Conservation (phyloP, 2,888 invertebrate species). For the Pseudococcus viburni region DNA sequence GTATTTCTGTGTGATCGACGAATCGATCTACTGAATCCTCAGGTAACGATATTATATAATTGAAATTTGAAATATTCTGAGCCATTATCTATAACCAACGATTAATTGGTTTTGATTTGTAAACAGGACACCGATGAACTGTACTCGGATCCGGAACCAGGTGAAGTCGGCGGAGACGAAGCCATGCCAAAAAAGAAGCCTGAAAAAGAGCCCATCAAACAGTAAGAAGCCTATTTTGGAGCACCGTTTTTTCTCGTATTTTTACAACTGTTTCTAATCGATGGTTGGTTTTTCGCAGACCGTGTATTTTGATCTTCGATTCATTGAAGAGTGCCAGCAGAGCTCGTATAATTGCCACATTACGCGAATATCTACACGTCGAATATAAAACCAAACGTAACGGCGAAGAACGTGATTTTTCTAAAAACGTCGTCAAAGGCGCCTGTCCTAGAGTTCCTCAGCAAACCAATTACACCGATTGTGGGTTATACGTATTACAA, state of each 20-base stretch:
- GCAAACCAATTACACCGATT: slow-evolving; percentile 97
- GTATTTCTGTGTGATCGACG: no score
- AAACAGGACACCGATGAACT: slow-evolving; percentile 47
- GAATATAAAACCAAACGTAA: slow-evolving; percentile 84
- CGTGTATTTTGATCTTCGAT: slow-evolving; percentile 95
- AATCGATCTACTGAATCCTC: no score
- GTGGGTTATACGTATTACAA: slow-evolving; percentile 94
- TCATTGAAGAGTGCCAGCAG: slow-evolving; percentile 87
- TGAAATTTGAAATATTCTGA: background rate
- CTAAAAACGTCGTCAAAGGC: slow-evolving; percentile 88
- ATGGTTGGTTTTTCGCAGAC: slow-evolving; percentile 74
- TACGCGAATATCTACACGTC: slow-evolving; percentile 91
- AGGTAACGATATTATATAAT: no score
- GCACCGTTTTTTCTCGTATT: no score
- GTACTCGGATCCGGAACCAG: background rate
- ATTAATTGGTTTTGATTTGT: background rate
- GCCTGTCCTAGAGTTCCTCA: slow-evolving; percentile 94
- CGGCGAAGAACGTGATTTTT: slow-evolving; percentile 79
- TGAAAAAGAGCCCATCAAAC: slow-evolving; percentile 61
- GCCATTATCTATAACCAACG: background rate
- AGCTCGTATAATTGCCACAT: slow-evolving; percentile 87
- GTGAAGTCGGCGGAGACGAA: background rate
- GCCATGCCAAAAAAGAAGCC: background rate
- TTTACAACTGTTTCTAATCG: background rate
- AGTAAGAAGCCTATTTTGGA: background rate